Base-by-base conservation (phyloP, 2,888 invertebrate species). In the Prostheceraeus crozeri region DNA sequence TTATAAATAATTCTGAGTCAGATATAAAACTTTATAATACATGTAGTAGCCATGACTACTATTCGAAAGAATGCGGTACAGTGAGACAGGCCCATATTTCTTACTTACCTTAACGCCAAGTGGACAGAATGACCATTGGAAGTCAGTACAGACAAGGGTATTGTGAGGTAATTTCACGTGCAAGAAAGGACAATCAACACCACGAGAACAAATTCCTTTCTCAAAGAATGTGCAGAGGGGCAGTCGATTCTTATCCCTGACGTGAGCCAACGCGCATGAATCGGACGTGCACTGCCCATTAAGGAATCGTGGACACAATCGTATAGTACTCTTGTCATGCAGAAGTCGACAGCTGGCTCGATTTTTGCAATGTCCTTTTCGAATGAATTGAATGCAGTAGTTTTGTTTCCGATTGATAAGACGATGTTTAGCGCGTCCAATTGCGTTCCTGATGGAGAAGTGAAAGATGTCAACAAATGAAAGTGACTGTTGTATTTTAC, bases 221-320 rank as follows among this genome's bases (percentile, higher is more conserved):
- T 6, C 6, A 40, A 40, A 40, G 16, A 11, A 40, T 19, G n/a
- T 19, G 16, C 40, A 40, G n/a, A 14, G 14, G n/a, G 40, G 40
- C n/a, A 40, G n/a, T 6, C 40, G 4, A n/a, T n/a, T 11, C 8
- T n/a, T n/a, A 14, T 40, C 40, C 8, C 16, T 14, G 4, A 40
- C 40, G n/a, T 40, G 40, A 6, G 40, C 40, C 16, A 40, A 14
- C 6, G n/a, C 14, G n/a, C 40, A 40, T 8, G n/a, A 8, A 14
- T 40, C 40, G 6, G 14, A 6, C 10, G 40, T 8, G n/a, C 40
- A 40, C 6, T 40, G n/a, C 6, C 8, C 8, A 40, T n/a, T 40
- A 14, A 40, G 16, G 16, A 40, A 40, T 40, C n/a, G n/a, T 8
- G 40, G 40, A n/a, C 40, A 40, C n/a, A 40, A 8, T 40, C 40